A percentile compares a stretch with the other conserved stretches of the same genome.
Conservation (phyloP, 2,113 vertebrate species). For the Lagopus leucura region DNA sequence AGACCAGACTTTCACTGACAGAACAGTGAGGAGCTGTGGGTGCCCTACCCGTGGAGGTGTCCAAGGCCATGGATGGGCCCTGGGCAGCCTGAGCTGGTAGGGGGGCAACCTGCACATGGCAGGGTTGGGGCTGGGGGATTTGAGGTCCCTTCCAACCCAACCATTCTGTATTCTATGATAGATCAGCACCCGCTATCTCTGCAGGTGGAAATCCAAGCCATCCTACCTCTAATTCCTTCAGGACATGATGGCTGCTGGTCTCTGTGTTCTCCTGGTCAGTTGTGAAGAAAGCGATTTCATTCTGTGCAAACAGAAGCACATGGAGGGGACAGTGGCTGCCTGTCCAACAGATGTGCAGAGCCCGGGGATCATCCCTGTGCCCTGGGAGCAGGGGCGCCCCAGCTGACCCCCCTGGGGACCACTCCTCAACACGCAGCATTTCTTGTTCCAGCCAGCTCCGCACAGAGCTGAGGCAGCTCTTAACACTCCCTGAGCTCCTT, state of each 20-base stretch:
- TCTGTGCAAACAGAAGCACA: conserved; percentile 25
- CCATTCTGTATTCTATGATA: too few relatives aligned
- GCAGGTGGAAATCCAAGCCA: rapidly evolving
- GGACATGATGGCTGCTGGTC: rapidly evolving
- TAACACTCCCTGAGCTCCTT: neutral
- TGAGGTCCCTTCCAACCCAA: too few relatives aligned
- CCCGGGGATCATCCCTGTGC: neutral
- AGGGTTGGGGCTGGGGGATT: too few relatives aligned
- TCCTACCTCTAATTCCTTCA: conserved; percentile 70
- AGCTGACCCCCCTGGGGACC: neutral
- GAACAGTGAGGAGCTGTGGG: too few relatives aligned
- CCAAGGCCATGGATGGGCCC: too few relatives aligned
- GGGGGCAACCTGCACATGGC: too few relatives aligned
- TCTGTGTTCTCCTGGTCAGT: neutral
- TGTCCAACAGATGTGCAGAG: rapidly evolving
- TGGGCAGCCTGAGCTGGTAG: too few relatives aligned
- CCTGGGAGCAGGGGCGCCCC: neutral
- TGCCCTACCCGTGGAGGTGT: too few relatives aligned
- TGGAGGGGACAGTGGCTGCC: neutral
- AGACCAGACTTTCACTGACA: neutral
- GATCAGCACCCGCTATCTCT: neutral
- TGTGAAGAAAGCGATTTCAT: neutral
- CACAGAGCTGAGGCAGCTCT: rapidly evolving
- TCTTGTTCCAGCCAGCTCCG: neutral
- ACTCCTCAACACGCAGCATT: neutral